A percentile compares a stretch with the other conserved stretches of the same genome.
These are phyloP conservation scores for Antrozous pallidus DNA, from an alignment of 2,797 vertebrate species.

Conservation along the genomic window DNA sequence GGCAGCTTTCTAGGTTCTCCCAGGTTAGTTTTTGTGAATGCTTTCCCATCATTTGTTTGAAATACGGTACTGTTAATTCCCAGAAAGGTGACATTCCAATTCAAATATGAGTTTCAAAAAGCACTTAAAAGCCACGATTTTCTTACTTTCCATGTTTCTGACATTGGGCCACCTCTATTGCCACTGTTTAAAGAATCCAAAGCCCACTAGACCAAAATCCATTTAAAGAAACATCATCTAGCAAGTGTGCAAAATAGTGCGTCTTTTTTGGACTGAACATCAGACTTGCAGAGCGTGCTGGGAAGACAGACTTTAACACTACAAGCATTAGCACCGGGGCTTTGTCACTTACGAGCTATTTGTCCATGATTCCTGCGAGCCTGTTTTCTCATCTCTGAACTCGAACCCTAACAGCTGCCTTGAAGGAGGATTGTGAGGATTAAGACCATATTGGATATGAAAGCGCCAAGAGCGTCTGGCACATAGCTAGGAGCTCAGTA, in stretches of 20 bases:
- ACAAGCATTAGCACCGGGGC: not conserved
- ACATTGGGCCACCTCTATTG: not conserved
- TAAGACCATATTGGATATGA: not conserved
- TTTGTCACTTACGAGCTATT: not conserved
- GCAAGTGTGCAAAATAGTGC: not conserved
- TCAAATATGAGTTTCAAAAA: not conserved
- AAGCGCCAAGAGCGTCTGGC: not conserved
- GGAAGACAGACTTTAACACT: not conserved
- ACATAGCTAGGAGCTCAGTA: not conserved
- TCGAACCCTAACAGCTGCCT: not conserved
- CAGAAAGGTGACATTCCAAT: not conserved
- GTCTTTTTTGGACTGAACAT: not conserved
- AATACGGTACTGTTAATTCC: not conserved
- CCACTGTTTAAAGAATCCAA: not conserved
- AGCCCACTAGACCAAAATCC: not conserved
- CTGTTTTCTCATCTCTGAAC: not conserved
- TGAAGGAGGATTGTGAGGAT: not conserved
- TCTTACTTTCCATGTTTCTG: not conserved
- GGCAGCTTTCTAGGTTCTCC: not conserved
- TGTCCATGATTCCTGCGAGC: not conserved
- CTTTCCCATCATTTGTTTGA: conserved; percentile 5
- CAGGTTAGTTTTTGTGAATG: not conserved
- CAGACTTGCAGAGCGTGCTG: not conserved
- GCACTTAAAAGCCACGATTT: not conserved
- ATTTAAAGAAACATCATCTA: not conserved